phyloP scores from a whole-genome alignment of 2,113 vertebrate genomes.

The Pteropus alecto region DNA sequence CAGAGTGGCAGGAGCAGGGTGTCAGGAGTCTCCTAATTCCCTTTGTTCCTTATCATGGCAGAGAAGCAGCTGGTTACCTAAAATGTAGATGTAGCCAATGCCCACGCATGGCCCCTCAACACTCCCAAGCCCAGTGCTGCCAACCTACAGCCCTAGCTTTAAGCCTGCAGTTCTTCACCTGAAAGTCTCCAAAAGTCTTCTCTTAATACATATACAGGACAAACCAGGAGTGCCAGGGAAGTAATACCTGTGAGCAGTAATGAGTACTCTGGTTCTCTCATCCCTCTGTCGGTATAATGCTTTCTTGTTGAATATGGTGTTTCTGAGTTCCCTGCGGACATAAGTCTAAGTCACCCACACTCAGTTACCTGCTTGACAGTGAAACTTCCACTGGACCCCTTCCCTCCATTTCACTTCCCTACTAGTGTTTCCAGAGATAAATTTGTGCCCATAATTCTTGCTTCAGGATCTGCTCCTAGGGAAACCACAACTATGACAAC shows the following conservation, averaged over 20 bases:
- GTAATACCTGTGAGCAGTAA: background rate
- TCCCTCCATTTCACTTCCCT: background rate
- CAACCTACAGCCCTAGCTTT: background rate
- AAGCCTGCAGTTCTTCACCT: background rate
- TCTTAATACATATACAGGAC: no score
- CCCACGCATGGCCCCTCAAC: background rate
- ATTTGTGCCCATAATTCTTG: background rate
- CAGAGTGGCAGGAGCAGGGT: background rate
- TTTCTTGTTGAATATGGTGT: background rate
- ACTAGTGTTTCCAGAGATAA: background rate
- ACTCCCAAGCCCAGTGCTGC: background rate
- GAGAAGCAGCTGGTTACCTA: background rate
- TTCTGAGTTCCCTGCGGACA: no score
- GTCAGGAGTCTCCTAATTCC: background rate
- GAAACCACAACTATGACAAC: background rate
- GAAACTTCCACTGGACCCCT: background rate
- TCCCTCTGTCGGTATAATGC: background rate
- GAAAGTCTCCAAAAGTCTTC: no score
- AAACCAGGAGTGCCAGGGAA: background rate
- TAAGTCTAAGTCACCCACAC: background rate
- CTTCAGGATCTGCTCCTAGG: background rate
- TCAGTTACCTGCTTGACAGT: background rate
- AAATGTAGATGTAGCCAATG: background rate
- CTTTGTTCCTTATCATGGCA: background rate
- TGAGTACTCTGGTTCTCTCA: background rate